A percentile compares a stretch with the other conserved stretches of the same genome.
Evolutionary conservation across 2,113 vertebrate genomes (phyloP).

Genomic region (Sapajus apella): DNA sequence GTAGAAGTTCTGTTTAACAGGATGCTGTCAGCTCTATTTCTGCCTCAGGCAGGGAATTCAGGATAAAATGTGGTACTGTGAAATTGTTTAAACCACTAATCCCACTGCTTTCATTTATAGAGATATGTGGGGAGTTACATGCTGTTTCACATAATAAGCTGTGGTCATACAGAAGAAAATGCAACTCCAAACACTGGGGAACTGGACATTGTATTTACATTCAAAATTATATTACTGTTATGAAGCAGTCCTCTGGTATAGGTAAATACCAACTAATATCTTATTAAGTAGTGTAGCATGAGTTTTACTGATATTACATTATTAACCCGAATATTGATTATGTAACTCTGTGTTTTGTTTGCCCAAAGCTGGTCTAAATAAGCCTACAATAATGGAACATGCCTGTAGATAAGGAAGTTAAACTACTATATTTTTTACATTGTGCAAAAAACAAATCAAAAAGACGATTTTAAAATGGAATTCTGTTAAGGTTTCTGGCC

Average conservation of each 20-base stretch:
- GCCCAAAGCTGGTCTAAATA: slow-evolving; percentile 2
- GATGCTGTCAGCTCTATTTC: slow-evolving; percentile 45
- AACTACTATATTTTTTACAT: background rate
- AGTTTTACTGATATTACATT: slow-evolving; percentile 54
- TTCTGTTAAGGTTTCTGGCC: background rate
- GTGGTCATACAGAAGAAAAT: slow-evolving; percentile 41
- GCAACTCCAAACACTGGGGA: background rate
- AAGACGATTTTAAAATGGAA: background rate
- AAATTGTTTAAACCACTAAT: slow-evolving; percentile 65
- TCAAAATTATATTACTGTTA: slow-evolving; percentile 45
- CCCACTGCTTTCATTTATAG: slow-evolving; percentile 49
- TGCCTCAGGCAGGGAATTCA: slow-evolving; percentile 45
- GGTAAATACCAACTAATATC: background rate
- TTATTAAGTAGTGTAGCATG: background rate
- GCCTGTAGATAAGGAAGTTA: background rate
- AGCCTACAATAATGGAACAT: slow-evolving; percentile 21
- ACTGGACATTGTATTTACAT: slow-evolving; percentile 57
- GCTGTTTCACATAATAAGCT: slow-evolving; percentile 56
- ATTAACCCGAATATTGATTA: background rate
- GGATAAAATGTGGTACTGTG: slow-evolving; percentile 13
- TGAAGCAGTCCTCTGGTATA: background rate
- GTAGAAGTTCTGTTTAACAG: slow-evolving; percentile 66
- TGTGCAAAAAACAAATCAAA: background rate
- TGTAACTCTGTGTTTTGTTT: slow-evolving; percentile 28
- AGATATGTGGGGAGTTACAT: slow-evolving; percentile 10